Base-by-base conservation (phyloP, 2,888 invertebrate genomes). In the Brachyptera putata region DNA sequence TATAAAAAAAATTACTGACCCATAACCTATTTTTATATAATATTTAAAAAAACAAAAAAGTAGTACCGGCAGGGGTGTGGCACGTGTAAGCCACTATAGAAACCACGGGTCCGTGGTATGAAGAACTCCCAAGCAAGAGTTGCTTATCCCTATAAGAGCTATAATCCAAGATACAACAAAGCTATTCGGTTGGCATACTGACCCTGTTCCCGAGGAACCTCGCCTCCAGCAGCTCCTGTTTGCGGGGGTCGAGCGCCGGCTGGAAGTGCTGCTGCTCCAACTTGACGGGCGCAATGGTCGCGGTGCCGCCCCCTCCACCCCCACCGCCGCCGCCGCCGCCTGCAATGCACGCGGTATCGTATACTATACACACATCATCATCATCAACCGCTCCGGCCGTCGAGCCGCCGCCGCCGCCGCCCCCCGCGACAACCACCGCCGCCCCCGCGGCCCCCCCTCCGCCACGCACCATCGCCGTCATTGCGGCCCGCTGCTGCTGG, bases 171-270 rank as follows among this genome's bases (percentile, higher is more conserved):
- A n/a, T n/a, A n/a, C n/a, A n/a, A n/a, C n/a, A n/a, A n/a, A n/a
- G n/a, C n/a, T n/a, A n/a, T n/a, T n/a, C n/a, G n/a, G n/a, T n/a
- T 4, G 39, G 25, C 58, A 56, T 43, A 85, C 91, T 87, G 79
- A 94, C 93, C 91, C 93, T 87, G 80, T 89, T 90, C 81, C 95
- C 94, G 78, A 94, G 87, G 82, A 95, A 94, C 79, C 97, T 88
- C 75, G 95, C 95, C 84, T 97, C 97, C 79, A 97, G 85, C 78
- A 97, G 86, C 85, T 97, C 96, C 84, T 96, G 95, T 83, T 96
- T 97, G 79, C 96, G 87, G 78, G 96, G 95, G 84, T 97, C 96
- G 81, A 97, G 85, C 82, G 90, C 89, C 82, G 92, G 87, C 84
- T 92, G 92, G 86, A 93, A 91, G 21, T 16, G 53, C 43, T 14